phyloP scores from a whole-genome alignment of 1,140 invertebrate species.

The Drosophila bocki region DNA sequence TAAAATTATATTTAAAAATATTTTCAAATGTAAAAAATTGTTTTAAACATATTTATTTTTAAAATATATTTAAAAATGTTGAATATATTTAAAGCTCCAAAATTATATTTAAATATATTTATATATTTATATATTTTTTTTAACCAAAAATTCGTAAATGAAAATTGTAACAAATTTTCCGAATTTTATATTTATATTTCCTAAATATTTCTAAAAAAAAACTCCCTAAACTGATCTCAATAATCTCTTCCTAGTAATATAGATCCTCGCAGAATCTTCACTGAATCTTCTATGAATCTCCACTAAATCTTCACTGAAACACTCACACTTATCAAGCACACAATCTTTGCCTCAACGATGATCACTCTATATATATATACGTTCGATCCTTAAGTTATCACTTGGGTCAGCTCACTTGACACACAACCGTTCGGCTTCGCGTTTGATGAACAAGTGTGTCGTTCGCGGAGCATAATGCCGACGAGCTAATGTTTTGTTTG shows the following conservation, averaged over 20 bases:
- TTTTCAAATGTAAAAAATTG: not conserved
- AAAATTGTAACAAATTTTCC: not conserved
- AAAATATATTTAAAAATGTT: too few species aligned
- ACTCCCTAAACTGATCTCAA: not conserved
- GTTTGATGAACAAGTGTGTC: slow-evolving; percentile 82
- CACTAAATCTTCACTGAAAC: not conserved
- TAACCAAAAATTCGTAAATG: not conserved
- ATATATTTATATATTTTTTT: not conserved
- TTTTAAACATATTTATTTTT: too few species aligned
- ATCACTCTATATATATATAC: slow-evolving; percentile 25
- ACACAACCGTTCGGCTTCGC: slow-evolving; percentile 78
- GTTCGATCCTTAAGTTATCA: slow-evolving; percentile 22
- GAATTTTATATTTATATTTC: not conserved
- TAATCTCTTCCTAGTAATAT: not conserved
- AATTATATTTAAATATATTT: not conserved
- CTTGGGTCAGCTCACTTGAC: slow-evolving; percentile 60
- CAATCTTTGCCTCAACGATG: not conserved
- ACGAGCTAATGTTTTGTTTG: slow-evolving; percentile 82
- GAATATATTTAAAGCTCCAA: too few species aligned
- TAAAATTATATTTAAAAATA: not conserved
- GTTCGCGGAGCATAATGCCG: slow-evolving; percentile 64
- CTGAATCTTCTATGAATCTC: not conserved
- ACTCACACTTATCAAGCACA: slow-evolving; percentile 18
- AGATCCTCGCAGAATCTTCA: not conserved
- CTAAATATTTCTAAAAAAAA: not conserved